A percentile compares a stretch with the other conserved stretches of the same genome.
phyloP scores from a whole-genome alignment of 2,888 invertebrate species.

The Limnephilus marmoratus region DNA sequence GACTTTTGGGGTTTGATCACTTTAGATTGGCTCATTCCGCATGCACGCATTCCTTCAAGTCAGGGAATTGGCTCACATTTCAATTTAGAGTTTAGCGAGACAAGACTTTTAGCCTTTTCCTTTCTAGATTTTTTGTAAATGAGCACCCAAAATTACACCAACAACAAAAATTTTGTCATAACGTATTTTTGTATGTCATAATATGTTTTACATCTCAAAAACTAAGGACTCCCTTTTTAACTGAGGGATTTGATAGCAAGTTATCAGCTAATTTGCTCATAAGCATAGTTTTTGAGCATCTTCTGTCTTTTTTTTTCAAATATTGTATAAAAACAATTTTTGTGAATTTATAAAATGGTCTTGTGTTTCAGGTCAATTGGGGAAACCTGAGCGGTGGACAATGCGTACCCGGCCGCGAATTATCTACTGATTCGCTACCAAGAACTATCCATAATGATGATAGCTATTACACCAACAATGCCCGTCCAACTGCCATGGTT shows the following conservation, averaged over 20 bases:
- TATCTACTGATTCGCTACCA: neutral
- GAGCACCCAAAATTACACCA: too few relatives aligned
- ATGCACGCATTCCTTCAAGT: too few relatives aligned
- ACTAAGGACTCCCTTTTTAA: too few relatives aligned
- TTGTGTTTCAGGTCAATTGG: neutral
- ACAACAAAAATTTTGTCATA: too few relatives aligned
- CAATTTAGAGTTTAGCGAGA: too few relatives aligned
- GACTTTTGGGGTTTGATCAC: too few relatives aligned
- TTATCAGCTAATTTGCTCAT: neutral
- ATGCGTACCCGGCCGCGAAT: neutral
- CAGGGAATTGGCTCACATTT: too few relatives aligned
- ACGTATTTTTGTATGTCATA: too few relatives aligned
- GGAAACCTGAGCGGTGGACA: neutral
- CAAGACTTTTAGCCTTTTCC: too few relatives aligned
- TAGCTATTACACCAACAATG: neutral
- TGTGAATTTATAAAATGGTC: neutral
- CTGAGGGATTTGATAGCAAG: neutral
- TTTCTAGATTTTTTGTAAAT: too few relatives aligned
- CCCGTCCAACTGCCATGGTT: neutral
- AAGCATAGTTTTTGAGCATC: neutral
- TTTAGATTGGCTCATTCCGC: too few relatives aligned
- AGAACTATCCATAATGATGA: neutral
- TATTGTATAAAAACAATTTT: neutral
- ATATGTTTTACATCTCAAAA: too few relatives aligned
- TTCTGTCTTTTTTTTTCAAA: neutral